Percentiles rank a stretch among this genome's conserved stretches.
phyloP scores from a whole-genome alignment of 2,888 invertebrate genomes.

The Conchocele bisecta region DNA sequence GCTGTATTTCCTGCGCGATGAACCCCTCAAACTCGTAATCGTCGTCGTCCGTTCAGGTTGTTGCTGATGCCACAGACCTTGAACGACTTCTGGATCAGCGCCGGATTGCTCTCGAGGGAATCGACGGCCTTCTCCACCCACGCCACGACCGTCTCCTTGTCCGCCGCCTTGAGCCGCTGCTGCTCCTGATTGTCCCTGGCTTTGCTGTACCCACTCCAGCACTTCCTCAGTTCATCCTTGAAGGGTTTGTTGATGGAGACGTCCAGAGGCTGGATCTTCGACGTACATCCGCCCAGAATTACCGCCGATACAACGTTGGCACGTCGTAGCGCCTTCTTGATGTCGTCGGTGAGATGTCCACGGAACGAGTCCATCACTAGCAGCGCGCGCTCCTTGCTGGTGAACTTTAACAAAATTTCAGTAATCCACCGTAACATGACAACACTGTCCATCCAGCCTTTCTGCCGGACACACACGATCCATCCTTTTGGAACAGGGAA shows the following conservation, averaged over 20 bases:
- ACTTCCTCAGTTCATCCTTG: conserved; percentile 12
- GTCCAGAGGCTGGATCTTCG: conserved; percentile 22
- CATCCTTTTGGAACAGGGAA: not conserved
- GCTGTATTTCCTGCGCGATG: too few species aligned
- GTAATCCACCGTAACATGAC: conserved; percentile 2
- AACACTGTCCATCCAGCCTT: conserved; percentile 3
- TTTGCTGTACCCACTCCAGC: not conserved
- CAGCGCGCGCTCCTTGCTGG: conserved; percentile 1
- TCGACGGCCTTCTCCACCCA: not conserved
- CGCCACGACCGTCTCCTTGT: not conserved
- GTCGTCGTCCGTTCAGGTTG: not conserved
- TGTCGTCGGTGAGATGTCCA: conserved; percentile 18
- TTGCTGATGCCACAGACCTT: conserved; percentile 7
- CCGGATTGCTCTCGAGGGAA: not conserved
- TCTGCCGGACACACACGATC: conserved; percentile 11
- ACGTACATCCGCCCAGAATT: conserved; percentile 29
- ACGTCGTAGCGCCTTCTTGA: not conserved
- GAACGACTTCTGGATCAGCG: not conserved
- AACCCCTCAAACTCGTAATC: too few species aligned
- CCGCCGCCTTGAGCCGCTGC: not conserved
- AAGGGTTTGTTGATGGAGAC: conserved; percentile 36
- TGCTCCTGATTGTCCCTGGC: not conserved
- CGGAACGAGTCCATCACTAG: conserved; percentile 34
- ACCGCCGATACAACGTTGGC: conserved; percentile 5
- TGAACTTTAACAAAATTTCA: conserved; percentile 1